Conservation (phyloP, 2,797 vertebrate genomes). For the Oreonectes daqikongensis region DNA sequence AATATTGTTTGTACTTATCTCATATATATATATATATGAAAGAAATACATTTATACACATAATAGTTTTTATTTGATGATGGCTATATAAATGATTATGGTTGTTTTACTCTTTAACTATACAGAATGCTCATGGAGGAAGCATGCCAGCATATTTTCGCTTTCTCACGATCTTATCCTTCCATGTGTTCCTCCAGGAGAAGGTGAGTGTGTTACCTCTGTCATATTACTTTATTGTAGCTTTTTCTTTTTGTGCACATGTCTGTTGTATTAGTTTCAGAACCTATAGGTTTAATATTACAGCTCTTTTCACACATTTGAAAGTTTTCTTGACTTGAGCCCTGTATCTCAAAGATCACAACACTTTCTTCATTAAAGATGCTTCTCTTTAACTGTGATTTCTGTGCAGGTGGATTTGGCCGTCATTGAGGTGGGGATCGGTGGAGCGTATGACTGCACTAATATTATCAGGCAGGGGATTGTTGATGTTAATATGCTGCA, state of each 20-base stretch:
- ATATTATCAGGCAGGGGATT: constrained; percentile 85
- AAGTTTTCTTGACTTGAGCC: not conserved
- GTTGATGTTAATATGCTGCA: not conserved
- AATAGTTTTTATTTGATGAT: too few relatives aligned
- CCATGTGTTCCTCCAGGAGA: constrained; percentile 92
- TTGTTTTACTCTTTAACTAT: constrained; percentile 11
- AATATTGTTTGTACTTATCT: too few relatives aligned
- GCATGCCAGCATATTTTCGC: constrained; percentile 92
- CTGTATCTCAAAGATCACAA: not conserved
- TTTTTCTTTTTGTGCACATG: not conserved
- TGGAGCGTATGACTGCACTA: constrained; percentile 94
- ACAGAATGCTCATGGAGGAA: constrained; percentile 72
- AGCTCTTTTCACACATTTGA: not conserved
- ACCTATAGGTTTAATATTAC: not conserved
- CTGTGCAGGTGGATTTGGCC: constrained; percentile 87
- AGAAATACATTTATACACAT: too few relatives aligned
- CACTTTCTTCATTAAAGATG: not conserved
- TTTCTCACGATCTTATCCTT: constrained; percentile 97
- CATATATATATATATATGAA: too few relatives aligned
- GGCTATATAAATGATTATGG: not conserved
- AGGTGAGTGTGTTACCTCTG: constrained; percentile 70
- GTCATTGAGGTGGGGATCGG: constrained; percentile 95
- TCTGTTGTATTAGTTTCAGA: not conserved
- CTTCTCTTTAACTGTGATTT: constrained; percentile 6
- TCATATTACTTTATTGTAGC: not conserved